phyloP scores from a whole-genome alignment of 1,140 invertebrate genomes.

The Dryas iulia region DNA sequence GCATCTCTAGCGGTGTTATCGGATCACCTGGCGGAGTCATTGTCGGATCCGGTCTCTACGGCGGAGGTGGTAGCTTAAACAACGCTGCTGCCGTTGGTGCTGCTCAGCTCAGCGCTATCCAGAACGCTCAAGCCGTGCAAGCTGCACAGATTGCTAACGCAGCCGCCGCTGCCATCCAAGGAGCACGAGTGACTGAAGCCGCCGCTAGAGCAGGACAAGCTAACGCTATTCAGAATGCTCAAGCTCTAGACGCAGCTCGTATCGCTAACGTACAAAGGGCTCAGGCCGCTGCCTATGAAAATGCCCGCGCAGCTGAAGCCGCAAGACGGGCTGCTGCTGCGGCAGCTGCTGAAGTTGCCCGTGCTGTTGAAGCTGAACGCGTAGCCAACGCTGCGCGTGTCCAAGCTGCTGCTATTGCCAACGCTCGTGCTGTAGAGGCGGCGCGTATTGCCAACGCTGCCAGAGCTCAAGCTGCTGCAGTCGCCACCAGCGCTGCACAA shows the following conservation, averaged over 20 bases:
- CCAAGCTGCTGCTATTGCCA: conserved; percentile 65
- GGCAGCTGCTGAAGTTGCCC: conserved; percentile 51
- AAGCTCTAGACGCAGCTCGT: conserved; percentile 63
- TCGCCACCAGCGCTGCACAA: conserved; percentile 60
- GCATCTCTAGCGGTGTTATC: conserved; percentile 18
- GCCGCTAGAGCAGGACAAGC: conserved; percentile 60
- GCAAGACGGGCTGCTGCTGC: conserved; percentile 60
- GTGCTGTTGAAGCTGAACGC: conserved; percentile 63
- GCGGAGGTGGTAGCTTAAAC: conserved; percentile 45
- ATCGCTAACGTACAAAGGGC: conserved; percentile 67
- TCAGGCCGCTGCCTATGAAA: conserved; percentile 65
- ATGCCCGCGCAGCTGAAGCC: conserved; percentile 61
- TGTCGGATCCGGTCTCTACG: conserved; percentile 26
- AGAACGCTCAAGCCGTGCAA: conserved; percentile 70
- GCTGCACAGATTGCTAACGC: conserved; percentile 66
- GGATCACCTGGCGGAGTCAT: conserved; percentile 29
- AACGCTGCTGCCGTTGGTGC: conserved; percentile 63
- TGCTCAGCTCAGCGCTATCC: conserved; percentile 67
- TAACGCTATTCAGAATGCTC: conserved; percentile 64
- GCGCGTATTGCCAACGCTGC: conserved; percentile 67
- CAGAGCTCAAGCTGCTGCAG: conserved; percentile 60
- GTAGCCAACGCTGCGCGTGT: conserved; percentile 65
- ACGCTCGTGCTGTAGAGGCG: conserved; percentile 63
- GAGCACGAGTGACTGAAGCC: conserved; percentile 59
- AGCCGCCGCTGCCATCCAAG: conserved; percentile 64